phyloP scores from a whole-genome alignment of 2,113 vertebrate species.

The Lepus americanus region DNA sequence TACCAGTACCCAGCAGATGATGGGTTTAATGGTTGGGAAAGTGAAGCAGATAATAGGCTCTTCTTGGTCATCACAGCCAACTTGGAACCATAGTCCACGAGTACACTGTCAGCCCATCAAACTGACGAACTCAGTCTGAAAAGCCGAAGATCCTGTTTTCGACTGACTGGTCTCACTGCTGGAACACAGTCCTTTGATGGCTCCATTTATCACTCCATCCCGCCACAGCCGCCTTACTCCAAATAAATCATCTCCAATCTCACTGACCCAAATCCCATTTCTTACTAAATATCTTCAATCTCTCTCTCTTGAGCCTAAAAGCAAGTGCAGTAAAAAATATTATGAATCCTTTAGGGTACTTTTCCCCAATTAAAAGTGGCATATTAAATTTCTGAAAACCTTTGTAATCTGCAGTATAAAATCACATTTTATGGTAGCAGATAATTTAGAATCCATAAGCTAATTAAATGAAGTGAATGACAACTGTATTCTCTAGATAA shows the following conservation, averaged over 20 bases:
- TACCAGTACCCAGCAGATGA: slow-evolving; percentile 81
- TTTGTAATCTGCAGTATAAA: slow-evolving; percentile 90
- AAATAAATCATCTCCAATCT: slow-evolving; percentile 84
- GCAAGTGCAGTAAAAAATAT: slow-evolving; percentile 84
- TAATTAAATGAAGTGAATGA: slow-evolving; percentile 90
- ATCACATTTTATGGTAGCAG: slow-evolving; percentile 88
- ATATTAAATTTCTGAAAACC: slow-evolving; percentile 89
- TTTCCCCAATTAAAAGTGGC: slow-evolving; percentile 88
- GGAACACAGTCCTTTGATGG: slow-evolving; percentile 72
- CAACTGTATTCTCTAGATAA: slow-evolving; percentile 88
- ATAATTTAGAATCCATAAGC: slow-evolving; percentile 90
- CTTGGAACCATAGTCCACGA: slow-evolving; percentile 71
- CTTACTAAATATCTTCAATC: slow-evolving; percentile 81
- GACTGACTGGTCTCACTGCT: slow-evolving; percentile 67
- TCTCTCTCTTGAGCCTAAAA: slow-evolving; percentile 74
- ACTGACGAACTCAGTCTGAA: slow-evolving; percentile 78
- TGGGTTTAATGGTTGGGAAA: slow-evolving; percentile 78
- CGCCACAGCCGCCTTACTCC: slow-evolving; percentile 75
- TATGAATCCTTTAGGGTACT: slow-evolving; percentile 87
- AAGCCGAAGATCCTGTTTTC: slow-evolving; percentile 78
- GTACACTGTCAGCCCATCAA: slow-evolving; percentile 73
- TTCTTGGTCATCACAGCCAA: slow-evolving; percentile 68
- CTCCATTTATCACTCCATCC: slow-evolving; percentile 78
- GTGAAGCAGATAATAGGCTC: slow-evolving; percentile 75
- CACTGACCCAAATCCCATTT: slow-evolving; percentile 88